Percentiles rank a stretch among this genome's conserved stretches.
Evolutionary conservation across 2,113 vertebrate species (phyloP).

Genomic region (Clarias batrachus): DNA sequence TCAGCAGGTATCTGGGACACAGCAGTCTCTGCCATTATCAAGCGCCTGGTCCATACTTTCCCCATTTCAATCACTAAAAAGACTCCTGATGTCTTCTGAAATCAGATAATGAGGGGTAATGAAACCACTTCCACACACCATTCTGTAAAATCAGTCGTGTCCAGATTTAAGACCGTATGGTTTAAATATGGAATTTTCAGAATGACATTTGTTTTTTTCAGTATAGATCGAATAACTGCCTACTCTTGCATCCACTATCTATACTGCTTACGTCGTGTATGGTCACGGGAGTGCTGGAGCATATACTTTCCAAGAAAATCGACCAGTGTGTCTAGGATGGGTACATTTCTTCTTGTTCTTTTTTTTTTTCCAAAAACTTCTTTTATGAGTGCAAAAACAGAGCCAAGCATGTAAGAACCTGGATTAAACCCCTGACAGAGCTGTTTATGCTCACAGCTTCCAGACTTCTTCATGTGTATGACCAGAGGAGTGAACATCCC

Average conservation of each 20-base stretch:
- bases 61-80: conserved; percentile 12
- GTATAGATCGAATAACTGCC: background rate
- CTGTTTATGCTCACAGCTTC: background rate
- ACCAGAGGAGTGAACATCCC: background rate
- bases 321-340: background rate
- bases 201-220: background rate
- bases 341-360: background rate
- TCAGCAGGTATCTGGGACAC: conserved; percentile 37
- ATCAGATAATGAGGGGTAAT: conserved; percentile 34
- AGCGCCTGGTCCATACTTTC: conserved; percentile 13
- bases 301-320: background rate
- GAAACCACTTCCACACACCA: conserved; percentile 1
- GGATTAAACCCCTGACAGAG: background rate
- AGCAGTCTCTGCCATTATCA: conserved; percentile 28
- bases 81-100: conserved; percentile 9
- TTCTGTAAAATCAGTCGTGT: conserved; percentile 12
- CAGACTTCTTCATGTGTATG: background rate
- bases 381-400: background rate
- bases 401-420: background rate
- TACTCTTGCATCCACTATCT: too few species aligned
- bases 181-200: background rate
- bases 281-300: too few species aligned
- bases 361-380: background rate
- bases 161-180: background rate
- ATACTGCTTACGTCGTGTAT: too few species aligned